Percentiles rank a stretch among this genome's conserved stretches.
phyloP scores from a whole-genome alignment of 2,797 vertebrate species.

The Distichodus sexfasciatus region DNA sequence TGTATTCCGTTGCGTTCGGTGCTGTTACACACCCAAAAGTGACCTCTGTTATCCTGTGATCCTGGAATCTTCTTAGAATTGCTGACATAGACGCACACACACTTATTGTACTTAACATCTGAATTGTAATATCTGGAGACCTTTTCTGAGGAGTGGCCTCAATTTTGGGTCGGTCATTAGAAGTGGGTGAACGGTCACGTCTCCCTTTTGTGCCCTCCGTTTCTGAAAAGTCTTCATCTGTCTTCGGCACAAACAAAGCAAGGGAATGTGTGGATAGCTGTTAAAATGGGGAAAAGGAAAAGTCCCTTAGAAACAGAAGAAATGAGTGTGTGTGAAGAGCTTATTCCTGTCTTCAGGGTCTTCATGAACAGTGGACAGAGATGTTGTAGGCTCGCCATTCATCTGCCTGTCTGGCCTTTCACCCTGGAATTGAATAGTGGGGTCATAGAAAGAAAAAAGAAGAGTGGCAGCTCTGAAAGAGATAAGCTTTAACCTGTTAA shows the following conservation, averaged over 20 bases:
- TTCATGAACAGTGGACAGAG: background rate
- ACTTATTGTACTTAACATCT: no score
- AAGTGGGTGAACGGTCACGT: background rate
- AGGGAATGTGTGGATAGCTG: conserved; percentile 24
- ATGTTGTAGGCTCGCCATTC: background rate
- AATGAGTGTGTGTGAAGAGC: conserved; percentile 12
- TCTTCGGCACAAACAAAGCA: conserved; percentile 13
- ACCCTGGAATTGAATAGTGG: background rate
- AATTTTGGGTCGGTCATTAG: background rate
- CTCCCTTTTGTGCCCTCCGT: conserved; percentile 11
- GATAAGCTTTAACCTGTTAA: no score
- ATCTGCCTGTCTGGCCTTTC: background rate
- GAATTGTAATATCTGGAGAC: no score
- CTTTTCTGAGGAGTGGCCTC: background rate
- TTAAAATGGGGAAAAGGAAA: conserved; percentile 15
- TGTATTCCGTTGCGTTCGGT: background rate
- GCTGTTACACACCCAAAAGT: background rate
- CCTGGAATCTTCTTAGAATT: no score
- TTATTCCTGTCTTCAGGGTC: conserved; percentile 1
- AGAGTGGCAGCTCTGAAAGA: background rate
- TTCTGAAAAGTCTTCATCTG: conserved; percentile 9
- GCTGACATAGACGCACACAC: background rate
- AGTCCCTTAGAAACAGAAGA: background rate
- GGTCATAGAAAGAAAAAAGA: background rate
- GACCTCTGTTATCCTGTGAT: background rate